Evolutionary conservation across 2,888 invertebrate species (phyloP).

Genomic region (Aporophyla nigra): DNA sequence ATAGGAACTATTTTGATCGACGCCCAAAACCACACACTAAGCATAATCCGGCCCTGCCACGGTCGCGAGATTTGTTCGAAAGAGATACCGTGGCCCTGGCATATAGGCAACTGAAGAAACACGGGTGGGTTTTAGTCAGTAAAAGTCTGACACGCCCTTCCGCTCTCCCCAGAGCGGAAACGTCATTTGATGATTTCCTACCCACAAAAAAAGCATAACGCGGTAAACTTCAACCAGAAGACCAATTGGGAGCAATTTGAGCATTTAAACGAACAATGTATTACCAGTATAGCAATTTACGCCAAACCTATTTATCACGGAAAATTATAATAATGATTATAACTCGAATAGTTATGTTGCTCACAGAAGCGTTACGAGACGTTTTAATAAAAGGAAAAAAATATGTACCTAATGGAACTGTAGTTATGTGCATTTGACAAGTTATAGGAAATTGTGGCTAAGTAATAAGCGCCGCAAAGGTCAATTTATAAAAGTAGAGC

Average conservation of each 20-base stretch:
- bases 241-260: constrained; percentile 42
- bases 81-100: too few relatives aligned
- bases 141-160: too few relatives aligned
- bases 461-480: too few relatives aligned
- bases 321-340: constrained; percentile 57
- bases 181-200: too few relatives aligned
- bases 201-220: not conserved
- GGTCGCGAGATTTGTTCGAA: too few relatives aligned
- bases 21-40: not conserved
- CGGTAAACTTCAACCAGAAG: constrained; percentile 9
- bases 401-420: constrained; percentile 2
- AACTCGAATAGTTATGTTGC: constrained; percentile 56
- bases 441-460: not conserved
- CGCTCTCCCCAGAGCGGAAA: too few relatives aligned
- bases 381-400: constrained; percentile 31
- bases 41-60: too few relatives aligned
- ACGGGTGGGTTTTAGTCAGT: too few relatives aligned
- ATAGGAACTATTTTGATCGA: not conserved
- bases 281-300: constrained; percentile 47
- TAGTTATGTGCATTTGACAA: constrained; percentile 27
- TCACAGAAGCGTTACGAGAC: constrained; percentile 54
- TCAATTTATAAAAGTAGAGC: too few relatives aligned
- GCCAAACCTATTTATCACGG: constrained; percentile 48
- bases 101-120: too few relatives aligned
- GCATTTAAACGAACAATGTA: constrained; percentile 56